A percentile compares a stretch with the other conserved stretches of the same genome.
Conservation (phyloP, 1,140 invertebrate genomes). For the Drosophila pectinifera region DNA sequence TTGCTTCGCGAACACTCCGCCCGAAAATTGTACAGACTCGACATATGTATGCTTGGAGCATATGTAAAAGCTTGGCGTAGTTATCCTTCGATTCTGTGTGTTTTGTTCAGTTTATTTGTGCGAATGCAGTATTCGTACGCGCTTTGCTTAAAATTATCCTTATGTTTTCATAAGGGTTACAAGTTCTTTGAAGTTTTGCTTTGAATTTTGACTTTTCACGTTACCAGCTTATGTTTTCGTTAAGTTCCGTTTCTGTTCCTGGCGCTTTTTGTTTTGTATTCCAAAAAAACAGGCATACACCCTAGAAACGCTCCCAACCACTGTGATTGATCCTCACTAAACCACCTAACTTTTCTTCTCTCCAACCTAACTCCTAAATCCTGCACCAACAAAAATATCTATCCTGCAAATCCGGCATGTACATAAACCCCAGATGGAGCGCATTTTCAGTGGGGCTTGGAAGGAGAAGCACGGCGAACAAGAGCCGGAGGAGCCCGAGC, state of each 20-base stretch:
- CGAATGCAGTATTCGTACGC: conserved; percentile 12
- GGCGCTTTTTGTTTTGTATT: conserved; percentile 35
- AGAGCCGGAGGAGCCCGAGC: conserved; percentile 53
- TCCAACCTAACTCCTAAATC: conserved; percentile 44
- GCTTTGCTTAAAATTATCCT: conserved; percentile 9
- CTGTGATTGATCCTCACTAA: conserved; percentile 34
- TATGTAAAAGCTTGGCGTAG: conserved; percentile 57
- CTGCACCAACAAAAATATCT: conserved; percentile 12
- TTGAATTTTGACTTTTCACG: conserved; percentile 11
- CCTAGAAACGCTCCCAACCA: conserved; percentile 21
- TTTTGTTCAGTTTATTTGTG: conserved; percentile 19
- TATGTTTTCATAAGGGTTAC: conserved; percentile 2
- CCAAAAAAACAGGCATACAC: conserved; percentile 28
- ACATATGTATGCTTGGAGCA: conserved; percentile 48
- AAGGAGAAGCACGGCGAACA: conserved; percentile 89
- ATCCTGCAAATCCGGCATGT: conserved; percentile 32
- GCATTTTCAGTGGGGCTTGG: conserved; percentile 95
- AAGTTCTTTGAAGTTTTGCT: neutral
- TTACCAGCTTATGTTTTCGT: conserved; percentile 19
- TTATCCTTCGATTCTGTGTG: conserved; percentile 35
- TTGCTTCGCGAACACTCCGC: conserved; percentile 58
- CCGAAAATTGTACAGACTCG: conserved; percentile 50
- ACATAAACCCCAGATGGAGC: conserved; percentile 91
- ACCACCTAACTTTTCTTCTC: conserved; percentile 53
- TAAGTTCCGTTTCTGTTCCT: conserved; percentile 24